Evolutionary conservation across 1,140 invertebrate species (phyloP), one percentile per base, ranked within the genome.

Genomic region (Tenebrio molitor): DNA sequence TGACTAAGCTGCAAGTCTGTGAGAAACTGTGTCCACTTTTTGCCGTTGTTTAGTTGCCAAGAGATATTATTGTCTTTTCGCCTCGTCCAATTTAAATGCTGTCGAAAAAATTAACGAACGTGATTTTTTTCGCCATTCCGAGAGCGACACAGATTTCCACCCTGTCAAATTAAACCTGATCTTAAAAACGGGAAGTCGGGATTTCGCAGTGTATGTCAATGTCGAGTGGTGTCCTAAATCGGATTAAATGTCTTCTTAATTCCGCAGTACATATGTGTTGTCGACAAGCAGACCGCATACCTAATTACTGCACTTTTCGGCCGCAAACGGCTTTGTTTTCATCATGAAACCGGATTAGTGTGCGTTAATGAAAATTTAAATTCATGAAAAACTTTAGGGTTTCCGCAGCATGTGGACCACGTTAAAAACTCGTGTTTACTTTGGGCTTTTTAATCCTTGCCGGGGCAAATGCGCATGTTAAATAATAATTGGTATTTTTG

Each of bases 261-360:
- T 50, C 17, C 23, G 3, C 16, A 19, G 44, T 50, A 19, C 23
- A 5, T 6, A 50, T n/a, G n/a, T n/a, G n/a, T 33, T 10, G 29
- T 10, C 10, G 44, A 17, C 12, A 16, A 44, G 4, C 12, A 50
- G 44, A 50, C 44, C 44, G 19, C 44, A 50, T 21, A 46, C n/a
- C 5, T 46, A 50, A 50, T 50, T 16, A 21, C 16, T 50, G 44
- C 17, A 50, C 44, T 58, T 58, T 58, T 58, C 50, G 23, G 50
- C 50, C 50, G 19, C 50, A 58, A 58, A 58, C 19, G n/a, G n/a
- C 21, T 58, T 58, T 15, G 29, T 58, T 14, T 58, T 25, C 50
- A 29, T 58, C 14, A 58, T 58, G n/a, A 58, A 58, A 29, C 23
- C 50, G 15, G 50, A 58, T 58, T 58, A 58, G 50, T 58, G 23